Evolutionary conservation across 1,140 invertebrate genomes (phyloP), one percentile per base, ranked within the genome.

Genomic region (Aphelenchoides besseyi): DNA sequence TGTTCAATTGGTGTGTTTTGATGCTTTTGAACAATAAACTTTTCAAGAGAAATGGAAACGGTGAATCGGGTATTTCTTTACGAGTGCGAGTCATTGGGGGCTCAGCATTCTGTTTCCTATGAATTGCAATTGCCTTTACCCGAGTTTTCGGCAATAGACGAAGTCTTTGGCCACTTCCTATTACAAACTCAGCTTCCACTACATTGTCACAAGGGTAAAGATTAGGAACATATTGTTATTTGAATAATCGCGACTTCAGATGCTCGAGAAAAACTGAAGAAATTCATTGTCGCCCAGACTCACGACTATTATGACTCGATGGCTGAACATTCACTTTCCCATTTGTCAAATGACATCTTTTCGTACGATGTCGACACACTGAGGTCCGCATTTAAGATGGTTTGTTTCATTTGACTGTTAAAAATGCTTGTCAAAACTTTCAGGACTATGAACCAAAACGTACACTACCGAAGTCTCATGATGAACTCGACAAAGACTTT

Each of bases 101-200:
- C 18, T 5, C 5, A 33, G 18, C 5, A 5, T 8, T 5, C 26
- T 8, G 55, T 59, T 33, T 59, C 55, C 5, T 59, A 59, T 33
- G 5, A 59, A 28, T 59, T 59, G 5, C 5, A 59, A 8, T 5
- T 59, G 5, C 55, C 55, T 8, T 23, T 59, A 23, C 55, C 55
- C 5, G 35, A 64, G 5, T 64, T 64, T 57, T 33, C 30, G 3
- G 5, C 26, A 35, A 8, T 48, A 8, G 28, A 48, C 35, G 62
- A 64, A 28, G 32, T 69, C 3, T 70, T 70, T 32, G 69, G 53
- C n/a, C 29, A 70, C 26, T n/a, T 70, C 18, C 26, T 70, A 8
- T 18, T 29, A 2, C 28, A 41, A 68, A 55, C 66, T 16, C 35
- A 69, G 18, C 32, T 70, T 16, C 61, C 61, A 23, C 32, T 48